Evolutionary conservation across 1,140 invertebrate species (phyloP), one percentile per base, ranked within the genome.

Genomic region (Coboldia fuscipes): DNA sequence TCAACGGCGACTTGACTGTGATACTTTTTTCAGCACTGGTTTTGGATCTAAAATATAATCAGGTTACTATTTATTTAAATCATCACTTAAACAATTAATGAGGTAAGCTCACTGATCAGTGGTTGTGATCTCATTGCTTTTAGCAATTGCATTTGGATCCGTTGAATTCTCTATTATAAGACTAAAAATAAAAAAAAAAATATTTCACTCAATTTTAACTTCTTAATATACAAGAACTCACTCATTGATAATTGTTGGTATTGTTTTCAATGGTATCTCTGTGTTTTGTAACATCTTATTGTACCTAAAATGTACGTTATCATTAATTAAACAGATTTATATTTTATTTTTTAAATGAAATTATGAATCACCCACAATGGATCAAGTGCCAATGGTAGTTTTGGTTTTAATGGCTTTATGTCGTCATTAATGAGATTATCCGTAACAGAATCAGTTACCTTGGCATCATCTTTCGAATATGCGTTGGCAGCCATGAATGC

Each of bases 281-380:
- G 39, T 35, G 45, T 21, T 39, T 4, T 44, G 44, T 30, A 54
- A 39, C 41, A 52, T 45, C 41, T 52, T 48, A 30, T 52, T 50
- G 26, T 46, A 52, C 20, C 49, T 42, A 17, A 12, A 26, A 36
- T 6, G 22, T 13, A 30, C 10, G 15, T 19, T 20, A 17, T 33
- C 14, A 21, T 21, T n/a, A 35, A 26, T 16, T 20, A 33, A 18
- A 14, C 23, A 31, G 3, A 14, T 15, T 6, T 9, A 16, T 8
- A 21, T 31, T 15, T n/a, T 9, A 33, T 31, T n/a, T 38, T 16
- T 32, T 23, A 14, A 6, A 26, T 15, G 35, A 22, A 18, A 14
- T 22, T 35, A 24, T 37, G 14, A 15, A 15, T 30, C 22, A 3
- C 29, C 6, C 33, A 42, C 41, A 38, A 46, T 14, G 44, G 46